Evolutionary conservation across 2,113 vertebrate species (phyloP), one percentile per base, ranked within the genome.

Genomic region (Elephantulus edwardii): DNA sequence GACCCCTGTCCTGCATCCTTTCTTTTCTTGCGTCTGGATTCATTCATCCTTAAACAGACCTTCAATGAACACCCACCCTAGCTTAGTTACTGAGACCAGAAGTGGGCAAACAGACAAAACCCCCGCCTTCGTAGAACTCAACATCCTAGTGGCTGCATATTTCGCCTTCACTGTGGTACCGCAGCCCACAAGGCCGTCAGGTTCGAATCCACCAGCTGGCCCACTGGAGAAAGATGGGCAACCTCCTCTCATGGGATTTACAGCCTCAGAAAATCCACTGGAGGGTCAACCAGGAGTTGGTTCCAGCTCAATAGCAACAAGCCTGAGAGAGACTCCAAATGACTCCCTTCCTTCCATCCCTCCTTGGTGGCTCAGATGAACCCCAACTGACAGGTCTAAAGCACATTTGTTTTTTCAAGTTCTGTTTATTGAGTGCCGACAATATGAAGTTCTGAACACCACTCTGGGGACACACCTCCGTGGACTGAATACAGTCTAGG

Each of bases 391-490:
- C 60, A n/a, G 44, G 22, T 83, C 40, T 58, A 38, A 30, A 58
- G 8, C 38, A 77, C 58, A 77, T 56, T 38, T 42, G 13, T 72
- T 60, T 42, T 28, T 54, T 64, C 13, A n/a, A 54, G 24, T 64
- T 52, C 64, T 80, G 20, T 38, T 30, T 10, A 0, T 35, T 12
- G 42, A 40, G 38, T 17, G 40, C 8, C 83, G 20, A 16, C 12
- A 10, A 0, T 13, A 33, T 35, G 30, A n/a, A n/a, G n/a, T n/a
- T n/a, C 8, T 0, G 1, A 35, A 35, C 24, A 3, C 26, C 42
- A 8, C 30, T 26, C 30, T 0, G 26, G 78, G 33, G 64, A 26
- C 46, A 30, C 24, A 17, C 28, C 66, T 72, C 64, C 46, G 35
- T 9, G 38, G 35, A 33, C 33, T n/a, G 60, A 38, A 2, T 12